Conservation (phyloP, 2,797 vertebrate species). For the Vipera latastei region DNA sequence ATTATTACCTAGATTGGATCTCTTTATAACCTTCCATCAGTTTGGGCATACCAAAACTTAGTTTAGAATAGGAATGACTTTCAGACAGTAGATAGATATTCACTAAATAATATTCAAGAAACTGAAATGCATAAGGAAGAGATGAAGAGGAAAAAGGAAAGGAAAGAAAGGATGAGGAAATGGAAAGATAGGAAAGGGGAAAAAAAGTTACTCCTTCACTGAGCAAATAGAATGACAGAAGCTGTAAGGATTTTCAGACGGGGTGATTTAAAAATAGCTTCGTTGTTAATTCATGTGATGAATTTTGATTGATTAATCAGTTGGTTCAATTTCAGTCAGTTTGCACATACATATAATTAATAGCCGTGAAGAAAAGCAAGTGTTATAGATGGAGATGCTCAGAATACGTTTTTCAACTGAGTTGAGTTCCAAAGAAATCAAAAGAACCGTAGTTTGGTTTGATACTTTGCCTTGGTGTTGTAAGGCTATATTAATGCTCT, state of each 20-base stretch:
- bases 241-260: not conserved
- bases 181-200: not conserved
- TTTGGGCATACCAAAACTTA: not conserved
- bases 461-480: not conserved
- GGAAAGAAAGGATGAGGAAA: not conserved
- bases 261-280: not conserved
- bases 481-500: not conserved
- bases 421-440: not conserved
- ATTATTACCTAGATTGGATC: not conserved
- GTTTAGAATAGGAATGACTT: not conserved
- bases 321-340: not conserved
- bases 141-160: not conserved
- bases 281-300: not conserved
- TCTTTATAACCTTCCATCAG: not conserved
- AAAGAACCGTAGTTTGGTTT: not conserved
- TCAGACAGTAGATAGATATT: not conserved
- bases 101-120: not conserved
- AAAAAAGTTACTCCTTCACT: not conserved
- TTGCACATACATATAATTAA: not conserved
- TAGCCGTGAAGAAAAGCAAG: not conserved
- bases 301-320: not conserved
- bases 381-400: not conserved
- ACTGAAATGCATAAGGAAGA: not conserved
- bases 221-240: not conserved
- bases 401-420: not conserved